Percentiles rank a stretch among this genome's conserved stretches.
Evolutionary conservation across 2,797 vertebrate genomes (phyloP).

Genomic region (Thamnophis elegans): DNA sequence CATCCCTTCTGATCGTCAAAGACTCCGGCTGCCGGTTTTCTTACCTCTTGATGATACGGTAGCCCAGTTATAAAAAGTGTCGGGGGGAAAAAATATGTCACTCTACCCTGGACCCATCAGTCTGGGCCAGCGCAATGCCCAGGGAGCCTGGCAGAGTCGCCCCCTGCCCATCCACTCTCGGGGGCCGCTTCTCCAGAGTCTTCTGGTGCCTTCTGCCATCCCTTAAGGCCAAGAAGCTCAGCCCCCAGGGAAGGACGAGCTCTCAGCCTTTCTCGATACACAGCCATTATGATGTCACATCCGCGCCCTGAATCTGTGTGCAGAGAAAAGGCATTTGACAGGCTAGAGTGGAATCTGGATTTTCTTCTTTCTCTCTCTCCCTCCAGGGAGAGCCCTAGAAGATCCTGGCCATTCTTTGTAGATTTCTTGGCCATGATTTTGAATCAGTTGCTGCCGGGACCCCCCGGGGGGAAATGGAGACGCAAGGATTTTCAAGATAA

Average conservation of each 20-base stretch:
- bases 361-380: no score
- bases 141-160: no score
- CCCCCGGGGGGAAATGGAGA: no score
- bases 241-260: not conserved
- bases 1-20: not conserved
- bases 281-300: slow-evolving; percentile 19
- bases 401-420: not conserved
- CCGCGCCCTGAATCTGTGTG: not conserved
- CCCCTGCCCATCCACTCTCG: not conserved
- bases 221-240: not conserved
- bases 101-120: no score
- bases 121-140: not conserved
- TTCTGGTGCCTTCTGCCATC: not conserved
- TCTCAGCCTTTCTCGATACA: not conserved
- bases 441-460: not conserved
- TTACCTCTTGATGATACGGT: not conserved
- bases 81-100: not conserved
- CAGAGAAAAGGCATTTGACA: not conserved
- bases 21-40: accelerated
- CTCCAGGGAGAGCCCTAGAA: not conserved
- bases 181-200: not conserved
- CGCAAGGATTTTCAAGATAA: not conserved
- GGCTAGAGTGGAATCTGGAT: not conserved
- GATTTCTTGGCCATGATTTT: not conserved
- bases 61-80: not conserved